These are phyloP conservation scores for Dolichopus griseipennis DNA, from an alignment of 2,888 invertebrate genomes.

Conservation along the genomic window DNA sequence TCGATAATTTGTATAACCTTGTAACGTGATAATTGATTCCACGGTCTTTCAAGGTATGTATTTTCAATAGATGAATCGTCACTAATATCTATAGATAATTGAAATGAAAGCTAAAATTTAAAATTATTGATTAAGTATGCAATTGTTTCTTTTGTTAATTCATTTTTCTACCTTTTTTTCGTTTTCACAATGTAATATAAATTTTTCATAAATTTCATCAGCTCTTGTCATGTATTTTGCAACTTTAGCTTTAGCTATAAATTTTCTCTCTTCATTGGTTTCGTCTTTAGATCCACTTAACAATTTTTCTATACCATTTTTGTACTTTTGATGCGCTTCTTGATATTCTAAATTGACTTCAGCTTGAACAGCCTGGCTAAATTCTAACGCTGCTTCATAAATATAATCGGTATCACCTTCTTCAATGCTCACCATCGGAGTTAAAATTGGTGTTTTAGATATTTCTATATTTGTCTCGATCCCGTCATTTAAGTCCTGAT, in stretches of 20 bases:
- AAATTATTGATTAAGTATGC: background rate
- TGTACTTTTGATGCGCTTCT: constrained; percentile 37
- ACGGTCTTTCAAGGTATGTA: constrained; percentile 36
- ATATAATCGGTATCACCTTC: constrained; percentile 42
- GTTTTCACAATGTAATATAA: constrained; percentile 26
- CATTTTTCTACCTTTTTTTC: constrained; percentile 20
- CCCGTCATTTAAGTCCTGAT: background rate
- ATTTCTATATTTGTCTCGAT: constrained; percentile 10
- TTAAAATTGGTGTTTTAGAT: constrained; percentile 31
- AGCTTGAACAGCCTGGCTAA: constrained; percentile 41
- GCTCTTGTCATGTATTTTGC: constrained; percentile 40
- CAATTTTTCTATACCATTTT: constrained; percentile 38
- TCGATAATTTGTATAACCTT: constrained; percentile 38
- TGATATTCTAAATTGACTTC: constrained; percentile 40
- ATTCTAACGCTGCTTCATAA: constrained; percentile 42
- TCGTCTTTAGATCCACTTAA: constrained; percentile 38
- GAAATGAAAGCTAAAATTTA: constrained; percentile 26
- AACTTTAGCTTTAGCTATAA: constrained; percentile 42
- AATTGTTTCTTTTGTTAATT: constrained; percentile 7
- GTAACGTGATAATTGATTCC: constrained; percentile 41
- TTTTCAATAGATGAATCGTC: constrained; percentile 22
- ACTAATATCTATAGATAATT: constrained; percentile 35
- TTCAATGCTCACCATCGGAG: constrained; percentile 40
- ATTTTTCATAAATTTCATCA: constrained; percentile 38
- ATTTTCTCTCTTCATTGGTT: constrained; percentile 36